Evolutionary conservation across 2,113 vertebrate genomes (phyloP), one percentile per base, ranked within the genome.

Genomic region (Hemiprocne comata): DNA sequence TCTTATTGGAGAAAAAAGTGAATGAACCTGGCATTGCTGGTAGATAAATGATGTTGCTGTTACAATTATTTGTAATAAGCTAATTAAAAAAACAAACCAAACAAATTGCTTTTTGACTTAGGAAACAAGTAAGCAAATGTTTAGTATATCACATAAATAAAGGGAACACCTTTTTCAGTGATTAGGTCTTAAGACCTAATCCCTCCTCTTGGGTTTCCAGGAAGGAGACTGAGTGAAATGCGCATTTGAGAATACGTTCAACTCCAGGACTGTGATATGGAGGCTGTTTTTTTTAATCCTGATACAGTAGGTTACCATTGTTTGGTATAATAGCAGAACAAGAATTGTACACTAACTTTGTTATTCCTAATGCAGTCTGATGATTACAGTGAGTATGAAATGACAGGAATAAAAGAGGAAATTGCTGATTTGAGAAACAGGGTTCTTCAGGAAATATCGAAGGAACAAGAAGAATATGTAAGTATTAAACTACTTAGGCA

Each of bases 391-490:
- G 97, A 96, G 65, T 90, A 93, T 64, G 94, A 98, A 97, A 97
- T 98, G 58, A 82, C 95, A 55, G 97, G 97, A 97, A 97, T 98
- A 79, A 98, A 98, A 90, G 95, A 98, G 79, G 97, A 98, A 96
- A 98, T 98, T 58, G 83, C 74, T 55, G 93, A 87, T 26, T 95
- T 98, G 50, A 97, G 97, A 55, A 97, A 97, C 33, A 95, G 70
- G 18, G 77, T 99, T 46, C 98, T 99, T 94, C 93, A 97, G 80
- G 97, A 98, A 97, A 97, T 98, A 94, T 90, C 94, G 50, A 96
- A 85, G 17, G 98, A 99, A 78, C 97, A 87, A 94, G 95, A 98
- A 70, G 98, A 98, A 97, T 98, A 98, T 95, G 98, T 98, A 97
- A 98, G 98, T 97, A 92, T 90, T 96, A 60, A 70, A 16, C 51